Conservation (phyloP, 1,140 invertebrate species). For the Euura saliciscinereae region DNA sequence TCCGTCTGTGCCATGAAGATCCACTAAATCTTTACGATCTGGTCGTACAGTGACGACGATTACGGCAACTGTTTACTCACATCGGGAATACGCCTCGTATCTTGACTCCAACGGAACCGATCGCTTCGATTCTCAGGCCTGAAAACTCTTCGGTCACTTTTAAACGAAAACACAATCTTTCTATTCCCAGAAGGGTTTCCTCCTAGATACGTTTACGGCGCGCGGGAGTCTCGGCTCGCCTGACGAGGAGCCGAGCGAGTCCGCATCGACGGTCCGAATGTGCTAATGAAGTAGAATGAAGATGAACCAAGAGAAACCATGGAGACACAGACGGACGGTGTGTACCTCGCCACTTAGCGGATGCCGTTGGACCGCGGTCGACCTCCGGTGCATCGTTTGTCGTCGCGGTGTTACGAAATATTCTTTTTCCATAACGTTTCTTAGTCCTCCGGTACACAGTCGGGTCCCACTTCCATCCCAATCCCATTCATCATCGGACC, state of each 20-base stretch:
- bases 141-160: neutral
- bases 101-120: neutral
- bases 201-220: slow-evolving; percentile 36
- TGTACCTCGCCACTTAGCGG: slow-evolving; percentile 6
- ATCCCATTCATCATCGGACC: neutral
- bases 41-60: neutral
- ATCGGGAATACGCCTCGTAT: neutral
- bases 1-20: neutral
- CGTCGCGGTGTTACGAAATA: neutral
- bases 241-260: too few relatives aligned
- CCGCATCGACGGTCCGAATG: neutral
- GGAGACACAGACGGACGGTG: neutral
- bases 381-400: slow-evolving; percentile 6
- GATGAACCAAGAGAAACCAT: slow-evolving; percentile 2
- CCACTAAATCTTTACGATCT: neutral
- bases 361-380: slow-evolving; percentile 3
- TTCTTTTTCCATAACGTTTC: neutral
- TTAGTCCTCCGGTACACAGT: neutral
- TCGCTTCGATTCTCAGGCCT: neutral
- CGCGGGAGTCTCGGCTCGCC: too few relatives aligned
- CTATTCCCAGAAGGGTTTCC: slow-evolving; percentile 37
- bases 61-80: neutral
- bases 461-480: neutral
- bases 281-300: slow-evolving; percentile 5
- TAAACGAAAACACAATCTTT: too few relatives aligned